phyloP scores from a whole-genome alignment of 2,113 vertebrate genomes.

The Podarcis cretensis region DNA sequence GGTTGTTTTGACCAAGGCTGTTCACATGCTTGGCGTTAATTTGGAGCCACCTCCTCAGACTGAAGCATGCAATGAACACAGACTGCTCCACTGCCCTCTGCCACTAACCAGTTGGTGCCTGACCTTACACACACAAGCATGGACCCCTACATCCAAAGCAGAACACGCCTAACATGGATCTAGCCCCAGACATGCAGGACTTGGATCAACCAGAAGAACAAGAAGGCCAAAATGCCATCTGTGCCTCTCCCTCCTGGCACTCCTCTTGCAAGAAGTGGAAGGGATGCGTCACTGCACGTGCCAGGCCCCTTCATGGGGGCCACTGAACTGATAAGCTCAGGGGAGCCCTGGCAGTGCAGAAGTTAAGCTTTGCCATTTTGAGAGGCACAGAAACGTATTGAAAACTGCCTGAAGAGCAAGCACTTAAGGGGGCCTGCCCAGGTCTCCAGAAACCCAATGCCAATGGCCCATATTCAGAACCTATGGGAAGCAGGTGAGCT shows the following conservation, averaged over 20 bases:
- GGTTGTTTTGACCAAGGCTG: slow-evolving; percentile 24
- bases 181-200: slow-evolving; percentile 11
- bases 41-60: slow-evolving; percentile 25
- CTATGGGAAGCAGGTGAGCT: background rate
- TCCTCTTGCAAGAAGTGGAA: background rate
- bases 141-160: background rate
- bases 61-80: slow-evolving; percentile 43
- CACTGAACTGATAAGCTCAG: background rate
- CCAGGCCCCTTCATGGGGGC: background rate
- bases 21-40: slow-evolving; percentile 41
- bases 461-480: background rate
- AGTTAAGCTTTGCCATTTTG: background rate
- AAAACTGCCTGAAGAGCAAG: background rate
- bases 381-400: background rate
- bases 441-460: background rate
- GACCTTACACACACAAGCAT: slow-evolving; percentile 20
- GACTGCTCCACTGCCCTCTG: background rate
- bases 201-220: slow-evolving; percentile 10
- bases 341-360: background rate
- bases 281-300: background rate
- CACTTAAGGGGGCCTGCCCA: background rate
- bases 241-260: background rate
- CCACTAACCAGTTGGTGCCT: background rate
- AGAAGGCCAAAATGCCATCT: background rate
- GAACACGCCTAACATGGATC: background rate